Base-by-base conservation (phyloP, 2,888 invertebrate species). In the Cheilosia vulpina region DNA sequence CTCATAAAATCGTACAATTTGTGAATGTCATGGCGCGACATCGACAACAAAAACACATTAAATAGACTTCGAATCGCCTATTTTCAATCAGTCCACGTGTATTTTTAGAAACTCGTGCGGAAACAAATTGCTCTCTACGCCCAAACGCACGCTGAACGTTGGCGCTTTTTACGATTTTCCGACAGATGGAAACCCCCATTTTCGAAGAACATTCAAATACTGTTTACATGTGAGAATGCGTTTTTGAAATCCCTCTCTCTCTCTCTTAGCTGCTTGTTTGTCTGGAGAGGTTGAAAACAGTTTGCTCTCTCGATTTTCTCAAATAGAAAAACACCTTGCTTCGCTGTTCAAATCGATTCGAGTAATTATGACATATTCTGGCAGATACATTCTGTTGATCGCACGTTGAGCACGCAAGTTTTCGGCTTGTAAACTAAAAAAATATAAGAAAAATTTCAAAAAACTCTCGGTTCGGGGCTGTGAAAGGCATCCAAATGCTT, bases 351-450 rank as follows among this genome's bases (percentile, higher is more conserved):
- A 75, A 69, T 65, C 47, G 50, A 41, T 52, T 34, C 21, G 58
- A 31, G 63, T 45, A 53, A 65, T 52, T 84, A 60, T 66, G 69
- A 75, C 75, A 75, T 47, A 43, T 47, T 47, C 24, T 60, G 66
- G 21, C 84, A 84, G 84, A 84, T 75, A 75, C 84, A 45, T 80
- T 80, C 71, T 53, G 84, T 80, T 84, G 73, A 83, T 83, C 68
- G 63, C 52, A 68, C 78, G 52, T 68, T 60, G 63, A 68, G 68
- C 78, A 83, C 83, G 78, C 52, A 60, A n/a, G 52, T 45, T 63
- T 50, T 52, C 13, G 27, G 72, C 19, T 55, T 55, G 13, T 38
- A 52, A 52, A n/a, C 19, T 17, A 24, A 24, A n/a, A 52, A 38
- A 38, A 13, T 13, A 38, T 38, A 38, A 7, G 7, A 6, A 45